These are phyloP conservation scores for Ditylenchus dipsaci DNA, from an alignment of 1,140 invertebrate genomes.

Conservation along the genomic window DNA sequence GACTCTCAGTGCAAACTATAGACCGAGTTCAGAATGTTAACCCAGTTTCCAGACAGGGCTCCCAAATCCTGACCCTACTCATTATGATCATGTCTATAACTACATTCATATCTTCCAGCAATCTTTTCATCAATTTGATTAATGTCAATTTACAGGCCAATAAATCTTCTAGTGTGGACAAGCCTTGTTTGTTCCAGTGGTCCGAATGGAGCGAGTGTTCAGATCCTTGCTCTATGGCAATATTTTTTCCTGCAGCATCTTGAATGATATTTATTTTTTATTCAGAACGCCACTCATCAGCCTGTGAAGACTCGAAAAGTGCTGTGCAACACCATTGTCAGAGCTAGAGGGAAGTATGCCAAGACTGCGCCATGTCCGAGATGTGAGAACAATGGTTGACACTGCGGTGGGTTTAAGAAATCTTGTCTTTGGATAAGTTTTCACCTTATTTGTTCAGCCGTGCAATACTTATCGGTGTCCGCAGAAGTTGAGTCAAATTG, in stretches of 20 bases:
- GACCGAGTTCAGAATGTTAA: too few species aligned
- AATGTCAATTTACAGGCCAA: too few species aligned
- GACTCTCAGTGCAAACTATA: too few species aligned
- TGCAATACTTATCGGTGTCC: background rate
- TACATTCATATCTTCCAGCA: too few species aligned
- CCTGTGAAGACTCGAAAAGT: background rate
- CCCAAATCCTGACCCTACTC: too few species aligned
- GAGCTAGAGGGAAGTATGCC: background rate
- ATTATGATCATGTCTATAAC: too few species aligned
- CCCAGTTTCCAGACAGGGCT: too few species aligned
- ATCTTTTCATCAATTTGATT: too few species aligned
- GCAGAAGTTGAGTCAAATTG: background rate
- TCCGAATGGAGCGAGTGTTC: background rate
- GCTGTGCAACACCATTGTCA: background rate
- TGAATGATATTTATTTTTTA: background rate
- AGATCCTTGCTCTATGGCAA: background rate
- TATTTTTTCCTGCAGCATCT: background rate
- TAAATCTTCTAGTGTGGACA: background rate
- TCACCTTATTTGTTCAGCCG: background rate
- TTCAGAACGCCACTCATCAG: background rate
- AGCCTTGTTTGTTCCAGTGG: background rate
- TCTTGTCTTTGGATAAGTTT: background rate
- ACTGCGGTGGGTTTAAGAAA: background rate
- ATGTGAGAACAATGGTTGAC: background rate
- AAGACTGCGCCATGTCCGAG: background rate